Conservation (phyloP, 2,888 invertebrate genomes). For the Pristionchus maxplancki region DNA sequence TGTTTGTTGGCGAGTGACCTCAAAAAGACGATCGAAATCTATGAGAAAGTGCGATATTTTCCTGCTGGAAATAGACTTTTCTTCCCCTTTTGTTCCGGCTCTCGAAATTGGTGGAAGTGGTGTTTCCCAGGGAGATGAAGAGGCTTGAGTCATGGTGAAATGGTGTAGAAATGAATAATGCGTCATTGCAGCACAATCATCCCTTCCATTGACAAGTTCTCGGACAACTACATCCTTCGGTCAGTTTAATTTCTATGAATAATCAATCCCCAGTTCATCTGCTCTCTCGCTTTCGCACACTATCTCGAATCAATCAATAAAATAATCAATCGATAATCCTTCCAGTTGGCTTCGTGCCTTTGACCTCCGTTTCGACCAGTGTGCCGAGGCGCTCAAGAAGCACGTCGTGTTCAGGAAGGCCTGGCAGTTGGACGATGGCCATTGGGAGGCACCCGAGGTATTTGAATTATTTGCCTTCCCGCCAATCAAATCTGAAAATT, state of each 20-base stretch:
- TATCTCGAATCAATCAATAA: neutral
- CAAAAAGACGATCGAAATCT: slow-evolving; percentile 3
- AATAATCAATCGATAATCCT: neutral
- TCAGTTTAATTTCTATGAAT: slow-evolving; percentile 60
- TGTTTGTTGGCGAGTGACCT: neutral
- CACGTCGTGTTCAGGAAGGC: slow-evolving; percentile 74
- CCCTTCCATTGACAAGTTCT: slow-evolving; percentile 59
- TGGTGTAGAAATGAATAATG: neutral
- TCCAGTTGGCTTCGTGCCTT: slow-evolving; percentile 66
- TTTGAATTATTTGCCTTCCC: neutral
- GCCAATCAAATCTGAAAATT: neutral
- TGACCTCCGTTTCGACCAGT: slow-evolving; percentile 69
- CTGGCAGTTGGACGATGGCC: slow-evolving; percentile 73
- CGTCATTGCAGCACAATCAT: slow-evolving; percentile 62
- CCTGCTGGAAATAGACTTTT: slow-evolving; percentile 56
- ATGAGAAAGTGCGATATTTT: slow-evolving; percentile 15
- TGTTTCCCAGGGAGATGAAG: neutral
- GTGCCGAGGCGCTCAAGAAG: slow-evolving; percentile 73
- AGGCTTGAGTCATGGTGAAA: neutral
- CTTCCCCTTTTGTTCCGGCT: neutral
- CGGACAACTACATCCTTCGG: slow-evolving; percentile 66
- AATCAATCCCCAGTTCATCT: neutral
- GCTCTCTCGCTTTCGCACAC: neutral
- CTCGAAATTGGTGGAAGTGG: neutral
- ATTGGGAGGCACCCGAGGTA: slow-evolving; percentile 77